These are phyloP conservation scores for Tipula helvola DNA, from an alignment of 2,888 invertebrate species.

Conservation along the genomic window DNA sequence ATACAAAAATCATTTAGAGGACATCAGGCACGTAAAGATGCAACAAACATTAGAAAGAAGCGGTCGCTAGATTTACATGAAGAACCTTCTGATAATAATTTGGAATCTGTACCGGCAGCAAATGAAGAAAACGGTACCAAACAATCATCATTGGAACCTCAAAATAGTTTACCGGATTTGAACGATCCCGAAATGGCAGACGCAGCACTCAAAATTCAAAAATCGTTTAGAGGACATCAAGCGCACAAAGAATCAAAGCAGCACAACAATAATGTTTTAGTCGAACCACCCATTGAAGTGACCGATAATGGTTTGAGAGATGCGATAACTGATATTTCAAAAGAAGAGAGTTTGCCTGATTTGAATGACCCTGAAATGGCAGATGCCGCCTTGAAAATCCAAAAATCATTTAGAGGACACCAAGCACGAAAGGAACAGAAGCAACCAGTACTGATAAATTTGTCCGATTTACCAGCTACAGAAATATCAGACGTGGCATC, in stretches of 20 bases:
- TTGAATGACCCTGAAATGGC: conserved; percentile 9
- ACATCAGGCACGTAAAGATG: conserved; percentile 14
- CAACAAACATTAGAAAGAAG: neutral
- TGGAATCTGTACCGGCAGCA: neutral
- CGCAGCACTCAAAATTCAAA: conserved; percentile 18
- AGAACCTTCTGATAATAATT: neutral
- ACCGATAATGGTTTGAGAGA: no score
- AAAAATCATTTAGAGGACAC: conserved; percentile 18
- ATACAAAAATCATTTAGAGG: conserved; percentile 13
- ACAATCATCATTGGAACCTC: neutral
- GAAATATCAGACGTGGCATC: neutral
- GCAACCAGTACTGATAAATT: neutral
- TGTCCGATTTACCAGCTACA: neutral
- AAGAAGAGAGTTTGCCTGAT: neutral
- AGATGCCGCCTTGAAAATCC: conserved; percentile 18
- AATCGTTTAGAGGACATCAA: conserved; percentile 17
- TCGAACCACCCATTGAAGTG: no score
- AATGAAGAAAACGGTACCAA: neutral
- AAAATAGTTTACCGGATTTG: neutral
- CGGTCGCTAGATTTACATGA: neutral
- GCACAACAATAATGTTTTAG: no score
- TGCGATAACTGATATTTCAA: no score
- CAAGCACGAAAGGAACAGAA: neutral
- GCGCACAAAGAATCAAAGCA: neutral
- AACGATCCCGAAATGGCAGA: conserved; percentile 12